These are phyloP conservation scores for Emydura subglobosa DNA, from an alignment of 2,113 vertebrate species.

Conservation along the genomic window DNA sequence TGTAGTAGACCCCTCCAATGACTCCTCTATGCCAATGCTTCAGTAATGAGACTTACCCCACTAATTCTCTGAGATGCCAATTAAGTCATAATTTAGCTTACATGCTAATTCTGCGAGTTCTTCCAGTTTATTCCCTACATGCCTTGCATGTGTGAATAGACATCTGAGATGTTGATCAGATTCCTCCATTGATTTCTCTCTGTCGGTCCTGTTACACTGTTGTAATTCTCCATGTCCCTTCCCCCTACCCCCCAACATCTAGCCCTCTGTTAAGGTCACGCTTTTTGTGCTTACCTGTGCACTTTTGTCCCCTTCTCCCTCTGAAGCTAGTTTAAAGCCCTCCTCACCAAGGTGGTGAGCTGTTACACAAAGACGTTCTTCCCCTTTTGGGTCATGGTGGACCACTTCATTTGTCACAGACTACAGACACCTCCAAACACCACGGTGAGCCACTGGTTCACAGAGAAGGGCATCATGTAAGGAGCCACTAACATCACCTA, in stretches of 20 bases:
- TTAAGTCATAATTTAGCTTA: no score
- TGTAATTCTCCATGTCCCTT: background rate
- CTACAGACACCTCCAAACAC: background rate
- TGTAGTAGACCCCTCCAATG: no score
- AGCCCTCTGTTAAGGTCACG: background rate
- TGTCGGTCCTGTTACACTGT: background rate
- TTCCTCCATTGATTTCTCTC: background rate
- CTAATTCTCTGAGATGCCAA: no score
- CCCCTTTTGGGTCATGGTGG: background rate
- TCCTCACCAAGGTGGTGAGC: background rate
- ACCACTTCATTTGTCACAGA: background rate
- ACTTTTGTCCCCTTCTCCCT: no score
- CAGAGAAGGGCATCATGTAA: no score
- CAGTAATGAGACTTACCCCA: no score
- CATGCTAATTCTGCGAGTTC: background rate
- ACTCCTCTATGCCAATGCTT: no score
- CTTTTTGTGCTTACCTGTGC: background rate
- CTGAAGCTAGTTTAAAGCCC: background rate
- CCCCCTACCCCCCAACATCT: no score
- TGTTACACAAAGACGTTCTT: background rate
- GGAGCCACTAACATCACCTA: background rate
- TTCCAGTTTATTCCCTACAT: background rate
- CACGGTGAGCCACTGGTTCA: no score
- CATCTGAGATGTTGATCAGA: no score
- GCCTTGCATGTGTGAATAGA: background rate